Conservation (phyloP, 2,888 invertebrate genomes). For the Aspidiotus rigidus region DNA sequence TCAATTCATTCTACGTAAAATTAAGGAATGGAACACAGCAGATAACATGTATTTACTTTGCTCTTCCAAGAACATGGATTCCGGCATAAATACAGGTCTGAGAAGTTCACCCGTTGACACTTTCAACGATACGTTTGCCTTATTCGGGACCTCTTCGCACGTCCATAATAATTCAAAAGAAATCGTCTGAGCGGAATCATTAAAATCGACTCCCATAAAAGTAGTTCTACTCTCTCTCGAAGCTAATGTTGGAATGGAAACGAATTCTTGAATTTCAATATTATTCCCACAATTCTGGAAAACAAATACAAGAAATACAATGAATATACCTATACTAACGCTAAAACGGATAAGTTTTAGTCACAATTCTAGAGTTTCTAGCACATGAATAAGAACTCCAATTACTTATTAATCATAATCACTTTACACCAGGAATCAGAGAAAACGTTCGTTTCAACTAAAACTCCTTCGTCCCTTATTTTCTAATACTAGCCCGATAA, state of each 20-base stretch:
- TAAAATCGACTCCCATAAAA: constrained; percentile 79
- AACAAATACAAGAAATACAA: not conserved
- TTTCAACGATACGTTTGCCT: constrained; percentile 50
- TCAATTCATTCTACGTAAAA: not conserved
- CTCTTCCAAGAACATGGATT: constrained; percentile 59
- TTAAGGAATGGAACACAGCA: not conserved
- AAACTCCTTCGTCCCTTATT: too few species aligned
- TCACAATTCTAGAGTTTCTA: too few species aligned
- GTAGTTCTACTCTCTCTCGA: constrained; percentile 56
- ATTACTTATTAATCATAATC: not conserved
- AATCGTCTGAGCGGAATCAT: constrained; percentile 82
- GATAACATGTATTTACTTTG: constrained; percentile 47
- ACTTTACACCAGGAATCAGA: not conserved
- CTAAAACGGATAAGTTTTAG: not conserved
- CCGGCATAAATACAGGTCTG: constrained; percentile 66
- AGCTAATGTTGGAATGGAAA: constrained; percentile 55
- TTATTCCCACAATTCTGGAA: constrained; percentile 19
- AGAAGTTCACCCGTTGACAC: constrained; percentile 82
- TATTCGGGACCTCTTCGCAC: constrained; percentile 42
- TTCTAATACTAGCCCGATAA: too few species aligned
- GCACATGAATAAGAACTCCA: too few species aligned
- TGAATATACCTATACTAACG: not conserved
- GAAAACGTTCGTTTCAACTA: too few species aligned
- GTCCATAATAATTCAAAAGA: constrained; percentile 65
- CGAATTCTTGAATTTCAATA: constrained; percentile 66